Base-by-base conservation (phyloP, 2,888 invertebrate genomes). In the Pristionchus fissidentatus region DNA sequence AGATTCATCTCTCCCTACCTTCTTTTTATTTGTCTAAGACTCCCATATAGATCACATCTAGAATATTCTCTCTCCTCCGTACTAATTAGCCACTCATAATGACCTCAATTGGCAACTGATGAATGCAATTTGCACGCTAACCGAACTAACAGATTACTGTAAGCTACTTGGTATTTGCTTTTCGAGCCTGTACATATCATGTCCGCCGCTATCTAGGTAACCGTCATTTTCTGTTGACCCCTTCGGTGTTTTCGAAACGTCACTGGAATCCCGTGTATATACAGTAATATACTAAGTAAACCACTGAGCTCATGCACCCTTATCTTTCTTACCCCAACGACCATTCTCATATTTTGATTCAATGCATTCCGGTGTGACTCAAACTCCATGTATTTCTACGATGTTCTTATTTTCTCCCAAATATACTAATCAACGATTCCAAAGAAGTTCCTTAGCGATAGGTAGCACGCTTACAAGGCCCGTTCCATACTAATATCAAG, bases 321-420 rank as follows among this genome's bases (percentile, higher is more conserved):
- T 26, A 22, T 66, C 66, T 38, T 38, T 70, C 70, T 22, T 38
- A n/a, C n/a, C 35, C 62, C 66, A 15, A 13, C 43, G 43, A 70
- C 70, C 70, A 70, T 70, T 70, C 70, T 70, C n/a, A n/a, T n/a
- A n/a, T 19, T 43, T 38, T 26, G 29, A 4, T 41, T 10, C 26
- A 26, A 4, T 41, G 70, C 70, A 70, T 70, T 70, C 70, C 70
- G 70, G 70, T 70, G 70, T 41, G 70, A 70, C 3, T 70, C 43
- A 41, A 43, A 70, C 66, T 38, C 70, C 43, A 22, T 55, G 15
- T 22, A 4, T 3, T 41, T 38, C 70, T 43, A 70, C 70, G 41
- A 41, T 70, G 38, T 43, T 70, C n/a, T 22, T n/a, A n/a, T n/a
- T 41, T 43, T 52, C 22, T 7, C 62, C 32, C 35, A 62, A 43